Evolutionary conservation across 1,140 invertebrate species (phyloP), one percentile per base, ranked within the genome.

Genomic region (Drosophila micromelanica): DNA sequence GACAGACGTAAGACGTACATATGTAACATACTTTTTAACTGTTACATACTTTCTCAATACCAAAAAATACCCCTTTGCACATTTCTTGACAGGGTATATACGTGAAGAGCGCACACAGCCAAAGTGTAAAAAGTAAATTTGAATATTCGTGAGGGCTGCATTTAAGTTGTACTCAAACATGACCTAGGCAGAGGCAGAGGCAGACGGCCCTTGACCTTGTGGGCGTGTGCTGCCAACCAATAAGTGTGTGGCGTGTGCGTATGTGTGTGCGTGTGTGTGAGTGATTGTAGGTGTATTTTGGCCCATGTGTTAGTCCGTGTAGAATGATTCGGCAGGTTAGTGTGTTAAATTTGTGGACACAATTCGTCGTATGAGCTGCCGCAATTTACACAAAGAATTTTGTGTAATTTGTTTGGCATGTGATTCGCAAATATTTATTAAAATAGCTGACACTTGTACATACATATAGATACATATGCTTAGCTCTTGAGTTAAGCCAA

Each of bases 401-500:
- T 3, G 49, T 71, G 62, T 65, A 56, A 56, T 52, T 43, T 6
- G 38, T 52, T 52, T 17, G 32, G 51, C 40, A 69, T 55, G 35
- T 72, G 78, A 56, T 68, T 74, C 38, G 70, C 38, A 49, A 63
- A 55, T 67, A 60, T 75, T 68, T 64, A 40, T 65, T 42, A 62
- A 37, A 20, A 54, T 20, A 56, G 59, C 64, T 13, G 20, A 62
- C 56, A 56, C 32, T 70, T n/a, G 42, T 86, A 86, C 82, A 73
- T 86, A 86, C 82, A 89, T 86, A 86, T 67, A 86, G 78, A 89
- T 86, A 89, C 82, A 86, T 86, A 54, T 78, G 82, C 45, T 54
- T 46, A 55, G 54, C 63, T 60, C 49, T 52, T 62, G 20, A 27
- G 59, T 42, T 56, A 63, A 71, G 48, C 65, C 73, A 82, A 76